These are phyloP conservation scores for Gadus macrocephalus DNA, from an alignment of 2,113 vertebrate species.

Conservation along the genomic window DNA sequence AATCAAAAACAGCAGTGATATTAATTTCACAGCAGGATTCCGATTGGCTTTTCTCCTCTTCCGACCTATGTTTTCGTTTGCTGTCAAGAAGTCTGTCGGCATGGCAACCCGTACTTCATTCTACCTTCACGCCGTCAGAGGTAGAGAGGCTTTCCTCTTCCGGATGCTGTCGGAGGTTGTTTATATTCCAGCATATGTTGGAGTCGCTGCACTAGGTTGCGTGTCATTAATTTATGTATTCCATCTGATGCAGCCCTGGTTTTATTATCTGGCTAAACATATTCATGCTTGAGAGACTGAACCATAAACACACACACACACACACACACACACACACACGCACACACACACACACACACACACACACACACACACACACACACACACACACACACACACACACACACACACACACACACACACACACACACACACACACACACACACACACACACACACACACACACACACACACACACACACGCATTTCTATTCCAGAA, in stretches of 20 bases:
- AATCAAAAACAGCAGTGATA: no score
- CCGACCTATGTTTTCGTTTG: constrained; percentile 2
- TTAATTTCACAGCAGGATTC: no score
- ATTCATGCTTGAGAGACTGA: neutral
- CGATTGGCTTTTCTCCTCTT: neutral
- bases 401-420: no score
- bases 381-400: no score
- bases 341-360: no score
- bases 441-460: no score
- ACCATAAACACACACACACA: no score
- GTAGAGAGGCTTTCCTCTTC: no score
- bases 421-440: no score
- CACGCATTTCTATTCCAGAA: constrained; percentile 3
- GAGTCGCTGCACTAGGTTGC: neutral
- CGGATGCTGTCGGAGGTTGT: neutral
- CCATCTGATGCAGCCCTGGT: neutral
- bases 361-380: no score
- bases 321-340: no score
- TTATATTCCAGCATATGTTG: neutral
- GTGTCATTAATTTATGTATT: neutral
- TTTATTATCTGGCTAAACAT: neutral
- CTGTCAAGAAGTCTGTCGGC: constrained; percentile 15
- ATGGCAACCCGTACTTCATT: constrained; percentile 36
- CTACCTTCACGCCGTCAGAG: neutral
- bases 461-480: neutral